Base-by-base conservation (phyloP, 2,797 vertebrate genomes). In the Melanotaenia parkinsoni region DNA sequence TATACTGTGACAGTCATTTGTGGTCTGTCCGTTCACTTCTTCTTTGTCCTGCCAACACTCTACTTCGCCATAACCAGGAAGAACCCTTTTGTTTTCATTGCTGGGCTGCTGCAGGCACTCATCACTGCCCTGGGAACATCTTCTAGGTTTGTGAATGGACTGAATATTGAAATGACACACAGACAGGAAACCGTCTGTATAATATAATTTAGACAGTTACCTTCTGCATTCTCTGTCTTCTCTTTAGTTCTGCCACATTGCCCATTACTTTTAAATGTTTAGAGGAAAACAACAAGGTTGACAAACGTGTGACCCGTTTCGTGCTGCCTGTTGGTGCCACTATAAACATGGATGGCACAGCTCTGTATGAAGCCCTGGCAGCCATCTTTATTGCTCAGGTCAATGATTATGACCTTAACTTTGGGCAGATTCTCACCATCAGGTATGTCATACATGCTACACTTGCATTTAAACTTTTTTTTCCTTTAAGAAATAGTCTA, bases 361-460 rank as follows among this genome's bases (percentile, higher is more conserved):
- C 95, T 28, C 85, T 96, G 3, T 96, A 96, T 10, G 96, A 96
- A 83, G 95, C 96, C 11, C 89, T 96, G 83, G 96, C 96, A 3
- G 96, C 96, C 88, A 95, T 96, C 86, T 96, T 96, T 83, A 96
- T 96, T 0, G 96, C 95, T 54, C 96, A 96, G 80, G 95, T 96
- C 92, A 96, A 96, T 70, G 83, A 87, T 66, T 92, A 93, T 63
- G 88, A 92, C 51, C 87, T 96, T 57, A 95, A 94, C 81, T 94
- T 94, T 5, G 96, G 95, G 66, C 94, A 96, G 88, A 96, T 96
- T 77, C 92, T 96, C 69, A 96, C 95, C 50, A 95, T 96, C 79
- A 96, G 95, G 95, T 96, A 91, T 47, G 38, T 14, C 7, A 63
- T 7, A 24, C 2, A 22, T 16, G 9, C 12, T 38, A 8, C 16